Conservation (phyloP, 2,888 invertebrate species). For the Dysmachus trigonus region DNA sequence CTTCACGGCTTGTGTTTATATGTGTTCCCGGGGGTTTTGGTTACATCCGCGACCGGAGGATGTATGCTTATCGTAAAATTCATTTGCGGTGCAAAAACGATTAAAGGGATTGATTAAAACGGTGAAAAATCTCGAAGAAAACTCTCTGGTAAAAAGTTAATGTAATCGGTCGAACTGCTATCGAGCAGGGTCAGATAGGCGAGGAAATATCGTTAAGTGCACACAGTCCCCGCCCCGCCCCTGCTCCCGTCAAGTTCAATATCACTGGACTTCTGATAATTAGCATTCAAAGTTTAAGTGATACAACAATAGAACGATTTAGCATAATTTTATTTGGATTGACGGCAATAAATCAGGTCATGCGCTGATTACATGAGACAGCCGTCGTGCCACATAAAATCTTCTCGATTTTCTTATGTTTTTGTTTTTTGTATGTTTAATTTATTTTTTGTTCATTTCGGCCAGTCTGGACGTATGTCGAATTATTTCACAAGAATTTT, state of each 20-base stretch:
- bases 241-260: background rate
- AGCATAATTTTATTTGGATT: background rate
- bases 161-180: background rate
- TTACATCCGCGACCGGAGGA: background rate
- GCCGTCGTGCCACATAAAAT: background rate
- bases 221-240: background rate
- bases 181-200: background rate
- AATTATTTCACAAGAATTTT: background rate
- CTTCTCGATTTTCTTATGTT: background rate
- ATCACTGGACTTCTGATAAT: background rate
- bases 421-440: background rate
- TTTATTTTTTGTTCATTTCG: background rate
- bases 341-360: background rate
- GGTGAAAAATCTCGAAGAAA: background rate
- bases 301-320: background rate
- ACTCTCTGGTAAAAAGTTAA: background rate
- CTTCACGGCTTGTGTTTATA: no score
- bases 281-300: background rate
- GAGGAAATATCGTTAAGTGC: background rate
- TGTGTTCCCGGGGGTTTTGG: no score
- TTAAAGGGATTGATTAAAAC: background rate
- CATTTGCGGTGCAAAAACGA: background rate
- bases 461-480: background rate
- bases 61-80: background rate
- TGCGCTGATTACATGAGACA: background rate